A percentile compares a stretch with the other conserved stretches of the same genome.
phyloP scores from a whole-genome alignment of 2,113 vertebrate species.

The Panthera tigris region DNA sequence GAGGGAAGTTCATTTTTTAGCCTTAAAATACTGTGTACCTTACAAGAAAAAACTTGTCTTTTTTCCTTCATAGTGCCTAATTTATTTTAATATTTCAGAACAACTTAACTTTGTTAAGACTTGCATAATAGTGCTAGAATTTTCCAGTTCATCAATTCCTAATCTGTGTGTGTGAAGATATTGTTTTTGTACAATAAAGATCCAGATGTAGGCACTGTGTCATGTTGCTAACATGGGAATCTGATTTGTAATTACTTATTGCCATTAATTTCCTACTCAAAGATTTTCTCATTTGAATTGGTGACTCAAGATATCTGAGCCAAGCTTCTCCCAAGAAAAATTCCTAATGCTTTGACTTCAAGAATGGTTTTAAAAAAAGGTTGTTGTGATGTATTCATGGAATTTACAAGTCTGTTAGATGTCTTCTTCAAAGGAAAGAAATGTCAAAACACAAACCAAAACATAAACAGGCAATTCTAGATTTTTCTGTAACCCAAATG shows the following conservation, averaged over 20 bases:
- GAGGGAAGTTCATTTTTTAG: slow-evolving; percentile 20
- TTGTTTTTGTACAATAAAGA: not conserved
- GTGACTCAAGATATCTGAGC: slow-evolving; percentile 3
- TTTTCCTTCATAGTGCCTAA: slow-evolving; percentile 7
- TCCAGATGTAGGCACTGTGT: slow-evolving; percentile 36
- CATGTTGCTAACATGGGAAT: not conserved
- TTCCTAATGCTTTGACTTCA: not conserved
- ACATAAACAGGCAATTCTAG: not conserved
- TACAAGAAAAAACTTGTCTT: not conserved
- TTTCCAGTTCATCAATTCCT: not conserved
- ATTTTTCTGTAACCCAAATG: not conserved
- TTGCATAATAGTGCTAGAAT: not conserved
- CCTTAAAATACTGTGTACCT: slow-evolving; percentile 34
- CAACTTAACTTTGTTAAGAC: not conserved
- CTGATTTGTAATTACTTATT: slow-evolving; percentile 45
- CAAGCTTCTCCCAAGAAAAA: slow-evolving; percentile 17
- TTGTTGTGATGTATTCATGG: not conserved
- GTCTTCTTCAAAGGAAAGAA: not conserved
- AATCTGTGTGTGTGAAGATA: not conserved
- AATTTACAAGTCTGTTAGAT: not conserved
- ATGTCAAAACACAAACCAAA: slow-evolving; percentile 34
- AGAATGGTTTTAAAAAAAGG: not conserved
- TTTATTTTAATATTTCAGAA: not conserved
- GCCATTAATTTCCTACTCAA: not conserved
- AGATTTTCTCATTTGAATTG: slow-evolving; percentile 53